Evolutionary conservation across 1,140 invertebrate species (phyloP), one percentile per base, ranked within the genome.

Genomic region (Macrocentrus cingulum): DNA sequence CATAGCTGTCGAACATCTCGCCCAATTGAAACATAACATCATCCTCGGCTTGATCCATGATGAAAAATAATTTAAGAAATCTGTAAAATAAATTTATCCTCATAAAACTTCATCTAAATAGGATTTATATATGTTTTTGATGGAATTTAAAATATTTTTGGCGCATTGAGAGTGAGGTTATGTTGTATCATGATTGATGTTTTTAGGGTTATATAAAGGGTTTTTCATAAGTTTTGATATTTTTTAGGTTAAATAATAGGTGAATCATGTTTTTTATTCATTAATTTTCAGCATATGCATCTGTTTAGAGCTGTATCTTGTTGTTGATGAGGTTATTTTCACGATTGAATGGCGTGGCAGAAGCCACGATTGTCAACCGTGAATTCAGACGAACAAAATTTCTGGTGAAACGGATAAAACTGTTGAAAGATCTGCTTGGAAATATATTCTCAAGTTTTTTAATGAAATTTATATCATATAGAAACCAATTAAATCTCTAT

Each of bases 1-100:
- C 77, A 29, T 79, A 81, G 56, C 74, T 80, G 11, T 76, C 68
- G 60, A 81, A 81, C 51, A 72, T 50, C 60, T 81, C 78, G 1
- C 79, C 79, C 41, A 75, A 59, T 15, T 61, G 71, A 52, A 78
- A 78, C 25, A 68, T 54, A 58, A 74, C 74, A 32, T 74, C 66
- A 23, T 67, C 66, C 19, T 61, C 65, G 5, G 44, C 46, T 42
- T 42, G 29, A 52, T 69, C 62, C 70, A 72, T 71, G 8, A 32
- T 48, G 3, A 61, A 49, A 19, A 4, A 11, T 36, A 15, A 44
- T 18, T 34, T 56, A 62, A n/a, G 18, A 18, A 59, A 60, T 61
- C 65, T 68, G 46, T 15, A 54, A 44, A 25, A 29, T 34, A n/a
- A 18, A 39, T n/a, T 39, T 39, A 39, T 5, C 36, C 15, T 29